These are phyloP conservation scores for Nycteola revayana DNA, from an alignment of 2,888 invertebrate genomes.

Conservation along the genomic window DNA sequence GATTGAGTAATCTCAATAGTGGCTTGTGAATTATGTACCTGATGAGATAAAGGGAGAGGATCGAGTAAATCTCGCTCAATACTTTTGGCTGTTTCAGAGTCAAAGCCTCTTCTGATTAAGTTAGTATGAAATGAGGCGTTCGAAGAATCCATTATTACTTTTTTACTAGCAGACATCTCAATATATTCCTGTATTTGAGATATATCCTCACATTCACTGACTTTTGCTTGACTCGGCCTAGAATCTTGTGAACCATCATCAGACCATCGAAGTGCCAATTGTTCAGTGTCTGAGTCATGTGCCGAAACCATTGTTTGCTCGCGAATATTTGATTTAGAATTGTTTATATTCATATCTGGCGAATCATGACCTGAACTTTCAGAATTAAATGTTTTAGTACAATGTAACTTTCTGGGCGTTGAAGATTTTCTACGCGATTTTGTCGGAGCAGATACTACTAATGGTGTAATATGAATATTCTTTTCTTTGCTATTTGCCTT, in stretches of 20 bases:
- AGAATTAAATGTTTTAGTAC: conserved; percentile 58
- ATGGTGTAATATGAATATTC: conserved; percentile 23
- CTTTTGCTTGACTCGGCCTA: conserved; percentile 46
- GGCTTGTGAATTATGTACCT: conserved; percentile 15
- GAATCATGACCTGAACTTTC: conserved; percentile 53
- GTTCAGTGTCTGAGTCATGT: conserved; percentile 61
- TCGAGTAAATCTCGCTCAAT: conserved; percentile 71
- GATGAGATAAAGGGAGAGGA: conserved; percentile 34
- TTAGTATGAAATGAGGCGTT: conserved; percentile 55
- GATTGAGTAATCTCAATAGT: conserved; percentile 17
- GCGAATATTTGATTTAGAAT: conserved; percentile 24
- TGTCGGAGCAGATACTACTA: conserved; percentile 42
- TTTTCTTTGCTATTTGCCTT: conserved; percentile 46
- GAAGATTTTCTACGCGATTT: conserved; percentile 77
- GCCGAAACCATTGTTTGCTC: conserved; percentile 26
- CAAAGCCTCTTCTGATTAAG: conserved; percentile 70
- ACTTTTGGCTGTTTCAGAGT: conserved; percentile 68
- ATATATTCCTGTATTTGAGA: conserved; percentile 67
- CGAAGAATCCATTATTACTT: conserved; percentile 21
- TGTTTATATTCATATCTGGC: conserved; percentile 38
- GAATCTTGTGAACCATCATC: conserved; percentile 66
- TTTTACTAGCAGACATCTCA: conserved; percentile 38
- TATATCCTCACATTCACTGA: conserved; percentile 60
- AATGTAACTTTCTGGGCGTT: conserved; percentile 70
- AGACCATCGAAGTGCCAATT: conserved; percentile 61